Percentiles rank a stretch among this genome's conserved stretches.
Evolutionary conservation across 2,888 invertebrate genomes (phyloP).

Genomic region (Lycaena phlaeas): DNA sequence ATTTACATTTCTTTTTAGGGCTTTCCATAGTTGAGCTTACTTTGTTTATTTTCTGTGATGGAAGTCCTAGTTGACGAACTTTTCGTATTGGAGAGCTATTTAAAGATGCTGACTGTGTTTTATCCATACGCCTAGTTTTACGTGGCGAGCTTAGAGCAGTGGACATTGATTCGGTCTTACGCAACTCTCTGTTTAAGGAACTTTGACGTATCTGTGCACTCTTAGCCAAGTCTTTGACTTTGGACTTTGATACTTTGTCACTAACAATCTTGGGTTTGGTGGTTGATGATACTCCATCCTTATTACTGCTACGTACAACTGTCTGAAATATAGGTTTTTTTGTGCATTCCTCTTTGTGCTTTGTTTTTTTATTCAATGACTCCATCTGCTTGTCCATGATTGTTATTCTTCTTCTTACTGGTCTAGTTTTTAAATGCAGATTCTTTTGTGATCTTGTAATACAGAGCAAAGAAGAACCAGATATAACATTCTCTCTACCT

Average conservation of each 20-base stretch:
- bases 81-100: constrained; percentile 66
- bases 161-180: constrained; percentile 46
- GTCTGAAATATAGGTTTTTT: constrained; percentile 64
- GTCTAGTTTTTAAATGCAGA: constrained; percentile 38
- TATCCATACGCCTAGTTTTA: constrained; percentile 60
- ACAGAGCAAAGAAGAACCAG: constrained; percentile 35
- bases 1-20: constrained; percentile 49
- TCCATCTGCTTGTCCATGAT: constrained; percentile 53
- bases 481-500: constrained; percentile 45
- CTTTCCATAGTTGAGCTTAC: constrained; percentile 55
- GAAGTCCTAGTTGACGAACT: constrained; percentile 52
- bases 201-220: constrained; percentile 54
- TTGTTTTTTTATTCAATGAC: constrained; percentile 34
- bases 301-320: constrained; percentile 47
- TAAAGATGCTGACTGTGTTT: constrained; percentile 54
- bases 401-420: constrained; percentile 46
- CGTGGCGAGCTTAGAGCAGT: constrained; percentile 57
- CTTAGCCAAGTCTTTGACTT: constrained; percentile 48
- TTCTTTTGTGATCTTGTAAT: constrained; percentile 50
- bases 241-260: constrained; percentile 40
- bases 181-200: constrained; percentile 50
- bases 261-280: constrained; percentile 36
- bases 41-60: constrained; percentile 40
- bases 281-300: constrained; percentile 47
- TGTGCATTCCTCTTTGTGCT: constrained; percentile 39